Conservation (phyloP, 2,113 vertebrate species). For the Erythrocebus patas region DNA sequence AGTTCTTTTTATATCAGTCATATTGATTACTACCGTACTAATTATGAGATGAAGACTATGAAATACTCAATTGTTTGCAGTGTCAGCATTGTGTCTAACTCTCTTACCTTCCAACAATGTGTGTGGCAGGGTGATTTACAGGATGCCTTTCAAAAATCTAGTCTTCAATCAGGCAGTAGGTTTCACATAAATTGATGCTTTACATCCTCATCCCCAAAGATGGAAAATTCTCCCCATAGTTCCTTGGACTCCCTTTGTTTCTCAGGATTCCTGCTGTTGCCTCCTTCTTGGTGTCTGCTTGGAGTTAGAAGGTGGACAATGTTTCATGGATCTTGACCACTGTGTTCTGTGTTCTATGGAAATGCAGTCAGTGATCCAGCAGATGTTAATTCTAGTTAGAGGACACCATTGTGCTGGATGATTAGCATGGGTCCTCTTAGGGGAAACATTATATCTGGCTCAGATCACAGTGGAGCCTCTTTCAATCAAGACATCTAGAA, state of each 20-base stretch:
- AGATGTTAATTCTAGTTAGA: accelerated
- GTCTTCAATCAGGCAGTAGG: neutral
- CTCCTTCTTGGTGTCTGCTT: neutral
- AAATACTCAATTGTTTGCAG: neutral
- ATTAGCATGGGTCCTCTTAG: neutral
- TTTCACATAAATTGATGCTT: accelerated
- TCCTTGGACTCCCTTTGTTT: accelerated
- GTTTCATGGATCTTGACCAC: accelerated
- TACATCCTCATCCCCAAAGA: accelerated
- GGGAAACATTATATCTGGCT: neutral
- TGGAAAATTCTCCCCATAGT: neutral
- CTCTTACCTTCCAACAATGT: neutral
- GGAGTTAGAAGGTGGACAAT: neutral
- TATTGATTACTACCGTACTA: too few species aligned
- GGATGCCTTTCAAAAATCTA: neutral
- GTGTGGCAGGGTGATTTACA: accelerated
- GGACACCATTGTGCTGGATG: accelerated
- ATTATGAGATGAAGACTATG: too few species aligned
- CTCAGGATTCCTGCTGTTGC: neutral
- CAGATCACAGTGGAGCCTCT: neutral
- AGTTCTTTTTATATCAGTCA: neutral
- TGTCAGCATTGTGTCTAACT: neutral
- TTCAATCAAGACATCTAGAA: neutral
- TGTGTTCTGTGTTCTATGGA: accelerated
- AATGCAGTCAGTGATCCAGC: neutral